Conservation (phyloP, 1,140 invertebrate genomes). For the Drosophila setifemur region DNA sequence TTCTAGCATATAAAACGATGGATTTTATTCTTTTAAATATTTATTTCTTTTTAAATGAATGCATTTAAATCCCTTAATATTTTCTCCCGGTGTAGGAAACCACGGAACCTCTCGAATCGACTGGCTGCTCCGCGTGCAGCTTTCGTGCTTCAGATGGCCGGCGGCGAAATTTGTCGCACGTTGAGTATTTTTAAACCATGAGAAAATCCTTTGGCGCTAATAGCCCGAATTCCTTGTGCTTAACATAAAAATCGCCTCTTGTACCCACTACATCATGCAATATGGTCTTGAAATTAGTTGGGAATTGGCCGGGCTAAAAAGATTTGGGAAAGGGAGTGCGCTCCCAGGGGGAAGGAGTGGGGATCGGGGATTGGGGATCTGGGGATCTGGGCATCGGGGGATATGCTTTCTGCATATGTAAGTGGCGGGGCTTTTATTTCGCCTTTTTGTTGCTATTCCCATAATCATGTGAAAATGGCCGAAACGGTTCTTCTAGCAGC, state of each 20-base stretch:
- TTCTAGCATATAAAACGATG: background rate
- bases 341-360: background rate
- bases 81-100: conserved; percentile 6
- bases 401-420: conserved; percentile 36
- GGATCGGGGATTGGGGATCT: no score
- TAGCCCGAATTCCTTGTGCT: conserved; percentile 81
- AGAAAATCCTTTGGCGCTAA: conserved; percentile 82
- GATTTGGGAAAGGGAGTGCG: background rate
- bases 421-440: conserved; percentile 50
- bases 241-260: conserved; percentile 80
- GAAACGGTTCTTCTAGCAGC: conserved; percentile 47
- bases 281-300: conserved; percentile 61
- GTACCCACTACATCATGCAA: conserved; percentile 67
- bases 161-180: conserved; percentile 81
- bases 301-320: conserved; percentile 24
- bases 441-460: conserved; percentile 40
- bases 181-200: conserved; percentile 82
- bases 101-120: conserved; percentile 24
- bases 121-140: conserved; percentile 65
- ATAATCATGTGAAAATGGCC: conserved; percentile 75
- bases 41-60: background rate
- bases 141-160: conserved; percentile 77
- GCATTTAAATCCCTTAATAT: no score
- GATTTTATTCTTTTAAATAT: no score
- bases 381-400: no score